Percentiles rank a stretch among this genome's conserved stretches.
phyloP scores from a whole-genome alignment of 1,140 invertebrate species.

The Aphidius ervi region DNA sequence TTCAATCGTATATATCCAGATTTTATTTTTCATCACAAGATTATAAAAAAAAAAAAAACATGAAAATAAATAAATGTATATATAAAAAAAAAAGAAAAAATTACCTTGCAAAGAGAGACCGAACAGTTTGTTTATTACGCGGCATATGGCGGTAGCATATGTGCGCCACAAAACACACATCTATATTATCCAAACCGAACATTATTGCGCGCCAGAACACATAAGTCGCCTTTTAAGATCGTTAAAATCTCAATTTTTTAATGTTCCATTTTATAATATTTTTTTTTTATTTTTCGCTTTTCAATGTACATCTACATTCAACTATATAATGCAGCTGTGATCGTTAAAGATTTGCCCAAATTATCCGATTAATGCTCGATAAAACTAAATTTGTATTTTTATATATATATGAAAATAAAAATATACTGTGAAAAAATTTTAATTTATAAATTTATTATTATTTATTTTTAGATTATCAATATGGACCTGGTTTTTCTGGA shows the following conservation, averaged over 20 bases:
- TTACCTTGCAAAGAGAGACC: constrained; percentile 41
- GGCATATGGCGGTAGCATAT: constrained; percentile 51
- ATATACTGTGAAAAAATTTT: constrained; percentile 3
- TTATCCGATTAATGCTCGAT: constrained; percentile 10
- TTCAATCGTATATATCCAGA: neutral
- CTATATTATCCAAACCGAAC: constrained; percentile 12
- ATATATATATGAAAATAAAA: neutral
- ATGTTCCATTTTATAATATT: neutral
- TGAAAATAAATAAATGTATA: neutral
- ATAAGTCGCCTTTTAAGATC: constrained; percentile 14
- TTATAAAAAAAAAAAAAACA: neutral
- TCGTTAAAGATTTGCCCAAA: constrained; percentile 9
- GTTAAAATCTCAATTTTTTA: constrained; percentile 10
- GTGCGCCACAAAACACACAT: constrained; percentile 32
- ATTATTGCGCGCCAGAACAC: neutral
- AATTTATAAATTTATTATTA: constrained; percentile 5
- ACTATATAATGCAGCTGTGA: neutral
- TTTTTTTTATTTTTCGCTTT: neutral
- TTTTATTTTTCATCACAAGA: constrained; percentile 31
- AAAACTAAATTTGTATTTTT: neutral
- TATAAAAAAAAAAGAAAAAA: neutral
- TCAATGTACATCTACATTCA: no score
- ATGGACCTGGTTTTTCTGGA: constrained; percentile 57
- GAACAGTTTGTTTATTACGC: constrained; percentile 47
- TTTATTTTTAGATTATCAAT: constrained; percentile 62